These are phyloP conservation scores for Entomobrya multifasciata DNA, from an alignment of 2,888 invertebrate genomes.

Conservation along the genomic window DNA sequence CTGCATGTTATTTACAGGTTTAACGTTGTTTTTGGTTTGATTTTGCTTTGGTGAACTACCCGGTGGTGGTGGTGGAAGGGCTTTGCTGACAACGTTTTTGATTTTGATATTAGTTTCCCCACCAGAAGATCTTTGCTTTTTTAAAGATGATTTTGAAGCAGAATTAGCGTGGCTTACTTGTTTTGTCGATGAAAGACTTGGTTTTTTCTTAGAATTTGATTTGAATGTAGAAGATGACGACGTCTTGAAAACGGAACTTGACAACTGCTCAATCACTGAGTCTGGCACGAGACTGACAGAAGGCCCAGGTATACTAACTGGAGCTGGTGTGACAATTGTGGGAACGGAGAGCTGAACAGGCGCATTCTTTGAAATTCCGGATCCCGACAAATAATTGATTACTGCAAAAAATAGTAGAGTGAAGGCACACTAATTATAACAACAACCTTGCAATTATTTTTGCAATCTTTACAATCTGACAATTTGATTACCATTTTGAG, in stretches of 20 bases:
- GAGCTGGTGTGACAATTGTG: constrained; percentile 3
- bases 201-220: background rate
- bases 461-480: no score
- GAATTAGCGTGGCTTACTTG: background rate
- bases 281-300: background rate
- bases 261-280: background rate
- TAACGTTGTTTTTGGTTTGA: background rate
- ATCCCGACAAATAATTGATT: constrained; percentile 14
- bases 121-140: constrained; percentile 9
- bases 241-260: background rate
- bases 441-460: background rate
- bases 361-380: constrained; percentile 1
- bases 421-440: background rate
- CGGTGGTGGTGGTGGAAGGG: no score
- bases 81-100: constrained; percentile 5
- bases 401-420: background rate
- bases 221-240: background rate
- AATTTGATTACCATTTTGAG: constrained; percentile 32
- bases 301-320: background rate
- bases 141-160: background rate
- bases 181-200: constrained; percentile 35
- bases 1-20: no score
- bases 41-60: constrained; percentile 16
- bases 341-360: background rate
- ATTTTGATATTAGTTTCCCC: constrained; percentile 8